Evolutionary conservation across 1,140 invertebrate species (phyloP), one percentile per base, ranked within the genome.

Genomic region (Oryctes rhinoceros): DNA sequence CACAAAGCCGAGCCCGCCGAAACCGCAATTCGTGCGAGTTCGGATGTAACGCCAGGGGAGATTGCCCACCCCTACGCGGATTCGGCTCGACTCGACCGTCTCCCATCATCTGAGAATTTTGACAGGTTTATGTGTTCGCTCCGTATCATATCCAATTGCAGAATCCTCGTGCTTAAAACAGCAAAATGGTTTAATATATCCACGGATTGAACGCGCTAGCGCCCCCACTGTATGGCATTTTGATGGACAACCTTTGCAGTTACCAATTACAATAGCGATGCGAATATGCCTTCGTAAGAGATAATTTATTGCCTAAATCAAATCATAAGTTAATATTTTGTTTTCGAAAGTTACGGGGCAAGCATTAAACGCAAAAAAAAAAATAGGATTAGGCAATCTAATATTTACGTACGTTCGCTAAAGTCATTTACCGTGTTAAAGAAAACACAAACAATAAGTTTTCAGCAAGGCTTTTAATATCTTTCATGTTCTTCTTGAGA

Each of bases 81-180:
- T 10, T 44, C 39, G 9, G 39, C 9, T 44, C 39, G 39, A 10
- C 39, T 30, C 39, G 3, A 3, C 39, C 5, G 7, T 71, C 35
- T 24, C 30, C 13, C 20, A 35, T 24, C 65, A 71, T 71, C 65
- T 71, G 65, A 10, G 65, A 24, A 71, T 35, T 71, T 71, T 71
- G 65, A 71, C 65, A 71, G 65, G 65, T 71, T 71, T 71, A 71
- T 30, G 65, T 37, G 35, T 71, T 15, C 65, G 37, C 24, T 71
- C 35, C 7, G 35, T 44, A 30, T 30, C n/a, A 18, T 67, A 30
- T 67, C 24, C 62, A 37, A 35, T 30, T 71, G 65, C 65, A 71
- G 65, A 71, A 71, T 71, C 65, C 65, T 71, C 65, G 30, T 37
- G 65, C 35, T 24, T 71, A 71, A 18, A 59, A 71, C 65, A 37